Evolutionary conservation across 37 sponge, comb jelly and placozoan genomes (phyloP), one percentile per base, ranked within the genome.

Genomic region (Tethya wilhelma): DNA sequence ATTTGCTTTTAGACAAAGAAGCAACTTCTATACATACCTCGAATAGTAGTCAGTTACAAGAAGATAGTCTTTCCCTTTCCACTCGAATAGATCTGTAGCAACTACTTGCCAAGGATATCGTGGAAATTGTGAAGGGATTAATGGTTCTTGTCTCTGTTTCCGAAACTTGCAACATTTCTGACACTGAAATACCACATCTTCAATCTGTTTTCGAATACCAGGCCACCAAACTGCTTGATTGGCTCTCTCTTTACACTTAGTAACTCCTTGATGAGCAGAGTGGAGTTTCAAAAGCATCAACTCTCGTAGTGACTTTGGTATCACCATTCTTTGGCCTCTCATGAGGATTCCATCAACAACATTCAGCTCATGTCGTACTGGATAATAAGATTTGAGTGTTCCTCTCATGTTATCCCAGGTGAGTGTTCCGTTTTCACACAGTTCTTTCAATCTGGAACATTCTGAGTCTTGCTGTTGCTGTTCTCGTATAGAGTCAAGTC

Each of bases 211-310:
- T 11, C 41, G 12, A 11, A 79, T 46, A 38, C 80, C 80, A 28
- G 80, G 80, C 80, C 80, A 79, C 80, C 80, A 79, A 20, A 79
- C 80, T 34, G 80, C 49, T 40, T 79, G 58, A n/a, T 59, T 44
- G 9, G 80, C 80, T 55, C 80, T 45, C 19, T 79, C 58, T 33
- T 70, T 55, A 36, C 80, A 79, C 29, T 79, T 79, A 4, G 80
- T 79, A 20, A 79, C 53, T 36, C 80, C 80, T 32, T 68, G 80
- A 29, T 79, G 70, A 14, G 58, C 80, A n/a, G n/a, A 22, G 58
- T 79, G 80, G 4, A 79, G 25, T 41, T 68, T 62, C 34, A 31
- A 38, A 56, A 79, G 31, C 4, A 79, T 79, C 25, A 55, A 58
- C 22, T 23, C 45, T 55, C 59, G 63, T 41, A 79, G 57, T 11